A percentile compares a stretch with the other conserved stretches of the same genome.
Evolutionary conservation across 2,888 invertebrate species (phyloP).

Genomic region (Yponomeuta sedellus): DNA sequence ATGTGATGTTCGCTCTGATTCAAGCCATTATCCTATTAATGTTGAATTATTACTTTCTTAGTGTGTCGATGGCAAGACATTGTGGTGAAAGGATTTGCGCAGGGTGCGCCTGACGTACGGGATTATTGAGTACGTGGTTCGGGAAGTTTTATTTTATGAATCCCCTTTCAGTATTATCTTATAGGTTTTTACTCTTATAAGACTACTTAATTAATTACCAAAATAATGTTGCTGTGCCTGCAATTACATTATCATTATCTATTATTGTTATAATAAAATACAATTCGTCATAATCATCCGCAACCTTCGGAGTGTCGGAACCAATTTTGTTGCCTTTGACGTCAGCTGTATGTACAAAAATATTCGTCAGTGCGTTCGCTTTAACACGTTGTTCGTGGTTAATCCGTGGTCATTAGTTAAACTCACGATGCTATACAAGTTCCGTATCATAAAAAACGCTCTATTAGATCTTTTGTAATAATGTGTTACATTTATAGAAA

Average conservation of each 20-base stretch:
- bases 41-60: too few relatives aligned
- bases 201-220: too few relatives aligned
- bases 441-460: conserved; percentile 46
- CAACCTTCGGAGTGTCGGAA: conserved; percentile 66
- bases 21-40: too few relatives aligned
- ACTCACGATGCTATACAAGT: conserved; percentile 55
- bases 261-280: conserved; percentile 28
- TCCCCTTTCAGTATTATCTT: too few relatives aligned
- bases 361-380: conserved; percentile 34
- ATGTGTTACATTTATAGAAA: not conserved
- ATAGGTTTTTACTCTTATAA: too few relatives aligned
- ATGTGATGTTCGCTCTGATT: too few relatives aligned
- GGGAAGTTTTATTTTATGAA: too few relatives aligned
- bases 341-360: conserved; percentile 34
- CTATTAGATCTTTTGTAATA: not conserved
- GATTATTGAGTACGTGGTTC: too few relatives aligned
- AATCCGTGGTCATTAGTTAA: conserved; percentile 46
- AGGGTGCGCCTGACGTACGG: too few relatives aligned
- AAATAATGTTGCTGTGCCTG: not conserved
- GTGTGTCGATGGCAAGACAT: too few relatives aligned
- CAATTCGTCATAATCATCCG: conserved; percentile 26
- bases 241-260: not conserved
- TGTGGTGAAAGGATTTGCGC: too few relatives aligned
- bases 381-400: conserved; percentile 50
- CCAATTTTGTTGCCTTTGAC: conserved; percentile 46